A percentile compares a stretch with the other conserved stretches of the same genome.
Conservation (phyloP, 2,113 vertebrate genomes). For the Menura novaehollandiae region DNA sequence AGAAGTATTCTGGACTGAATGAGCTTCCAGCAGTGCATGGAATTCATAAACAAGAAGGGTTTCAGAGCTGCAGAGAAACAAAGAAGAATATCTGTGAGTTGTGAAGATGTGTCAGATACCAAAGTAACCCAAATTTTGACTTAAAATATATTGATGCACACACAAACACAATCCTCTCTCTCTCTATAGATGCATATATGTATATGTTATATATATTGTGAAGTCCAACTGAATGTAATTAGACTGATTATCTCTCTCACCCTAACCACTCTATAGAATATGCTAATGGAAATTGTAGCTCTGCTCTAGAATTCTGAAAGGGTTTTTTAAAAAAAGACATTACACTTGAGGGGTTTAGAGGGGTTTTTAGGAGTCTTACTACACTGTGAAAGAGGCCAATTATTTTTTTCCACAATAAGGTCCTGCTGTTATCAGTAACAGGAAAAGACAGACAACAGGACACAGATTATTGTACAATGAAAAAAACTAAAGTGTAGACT, state of each 20-base stretch:
- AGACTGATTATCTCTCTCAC: background rate
- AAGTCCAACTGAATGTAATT: background rate
- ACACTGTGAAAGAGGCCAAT: background rate
- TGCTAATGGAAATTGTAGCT: background rate
- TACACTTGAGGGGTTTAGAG: background rate
- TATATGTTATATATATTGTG: background rate
- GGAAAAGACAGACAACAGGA: background rate
- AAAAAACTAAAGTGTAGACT: background rate
- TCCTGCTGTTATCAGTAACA: background rate
- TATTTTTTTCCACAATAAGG: background rate
- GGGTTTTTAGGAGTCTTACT: background rate
- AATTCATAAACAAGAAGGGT: background rate
- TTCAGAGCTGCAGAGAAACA: background rate
- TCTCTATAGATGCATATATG: rapidly evolving
- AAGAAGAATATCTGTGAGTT: background rate
- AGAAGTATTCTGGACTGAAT: background rate
- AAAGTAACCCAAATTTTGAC: background rate
- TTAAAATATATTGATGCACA: background rate
- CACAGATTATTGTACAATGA: background rate
- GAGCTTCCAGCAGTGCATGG: background rate
- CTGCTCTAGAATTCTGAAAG: background rate
- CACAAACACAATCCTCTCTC: background rate
- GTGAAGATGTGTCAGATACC: background rate
- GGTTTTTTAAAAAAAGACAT: background rate
- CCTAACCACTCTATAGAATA: background rate